Conservation (phyloP, 1,140 invertebrate species). For the Neodiprion fabricii region DNA sequence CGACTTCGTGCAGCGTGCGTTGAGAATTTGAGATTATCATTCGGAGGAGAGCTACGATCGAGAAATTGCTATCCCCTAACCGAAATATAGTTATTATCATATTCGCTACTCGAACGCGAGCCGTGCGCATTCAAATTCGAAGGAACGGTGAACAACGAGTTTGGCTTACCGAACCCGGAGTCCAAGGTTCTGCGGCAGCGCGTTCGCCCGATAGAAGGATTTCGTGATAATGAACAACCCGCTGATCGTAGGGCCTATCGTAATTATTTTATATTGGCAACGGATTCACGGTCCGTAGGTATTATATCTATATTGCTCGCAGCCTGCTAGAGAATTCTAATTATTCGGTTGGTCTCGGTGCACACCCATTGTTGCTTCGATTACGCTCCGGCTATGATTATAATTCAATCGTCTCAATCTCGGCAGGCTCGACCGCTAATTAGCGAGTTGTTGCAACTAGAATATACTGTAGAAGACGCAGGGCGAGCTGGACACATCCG, state of each 20-base stretch:
- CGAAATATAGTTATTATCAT: neutral
- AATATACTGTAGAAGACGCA: no score
- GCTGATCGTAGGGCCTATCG: neutral
- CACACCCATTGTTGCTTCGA: conserved; percentile 1
- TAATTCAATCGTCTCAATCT: no score
- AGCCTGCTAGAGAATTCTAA: neutral
- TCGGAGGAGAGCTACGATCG: neutral
- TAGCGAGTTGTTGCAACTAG: no score
- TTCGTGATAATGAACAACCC: neutral
- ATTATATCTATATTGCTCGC: neutral
- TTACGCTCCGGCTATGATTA: neutral
- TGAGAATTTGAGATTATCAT: neutral
- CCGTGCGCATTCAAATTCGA: neutral
- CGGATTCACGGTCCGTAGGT: neutral
- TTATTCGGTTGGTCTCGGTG: neutral
- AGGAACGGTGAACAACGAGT: neutral
- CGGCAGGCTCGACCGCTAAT: no score
- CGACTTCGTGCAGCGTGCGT: neutral
- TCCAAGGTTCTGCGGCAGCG: neutral
- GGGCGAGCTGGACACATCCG: no score
- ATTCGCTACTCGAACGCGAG: neutral
- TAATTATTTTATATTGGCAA: neutral
- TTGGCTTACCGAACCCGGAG: neutral
- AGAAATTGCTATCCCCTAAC: neutral
- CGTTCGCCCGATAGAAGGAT: neutral